Evolutionary conservation across 23 tunicate species (phyloP), one percentile per base, ranked within the genome.

Genomic region (Aplidium turbinatum): DNA sequence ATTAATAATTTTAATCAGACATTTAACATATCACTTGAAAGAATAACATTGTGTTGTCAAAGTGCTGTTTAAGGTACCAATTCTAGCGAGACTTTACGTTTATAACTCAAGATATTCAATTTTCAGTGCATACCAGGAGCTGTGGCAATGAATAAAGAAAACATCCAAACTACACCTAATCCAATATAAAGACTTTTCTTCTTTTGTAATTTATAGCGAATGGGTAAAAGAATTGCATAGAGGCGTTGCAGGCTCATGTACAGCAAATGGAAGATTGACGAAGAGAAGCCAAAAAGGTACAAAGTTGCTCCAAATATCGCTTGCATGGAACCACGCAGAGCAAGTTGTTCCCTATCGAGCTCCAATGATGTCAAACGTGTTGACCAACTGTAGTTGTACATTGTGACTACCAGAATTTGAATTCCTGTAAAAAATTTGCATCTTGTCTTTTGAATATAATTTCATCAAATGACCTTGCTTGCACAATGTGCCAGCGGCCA

Each of bases 211-310:
- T 25, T 61, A 25, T 61, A 61, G 11, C 13, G 68, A 32, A 16
- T 4, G 9, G 68, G 68, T 6, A 35, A 32, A 7, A 9, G 16
- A 19, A 61, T 61, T 6, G 68, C 68, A 19, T 61, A 61, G n/a
- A 61, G n/a, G 6, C 68, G 68, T 25, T 16, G 20, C 19, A 28
- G 5, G 30, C 68, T 19, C 9, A 61, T 25, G 19, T 26, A 28
- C 35, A 61, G n/a, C 35, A 61, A 61, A 25, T 61, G 68, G 35
- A 26, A 61, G 13, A 61, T 35, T 28, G 68, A 61, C 13, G 68
- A 25, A 5, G 68, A 26, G 24, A 23, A 61, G 6, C n/a, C 4
- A 5, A 61, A 21, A 29, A 61, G 35, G 30, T 61, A 61, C 6
- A 61, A 61, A n/a, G 16, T 4, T 61, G 36, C 68, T 5, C 68